Evolutionary conservation across 2,797 vertebrate species (phyloP), one percentile per base, ranked within the genome.

Genomic region (Enteromius paludinosus): DNA sequence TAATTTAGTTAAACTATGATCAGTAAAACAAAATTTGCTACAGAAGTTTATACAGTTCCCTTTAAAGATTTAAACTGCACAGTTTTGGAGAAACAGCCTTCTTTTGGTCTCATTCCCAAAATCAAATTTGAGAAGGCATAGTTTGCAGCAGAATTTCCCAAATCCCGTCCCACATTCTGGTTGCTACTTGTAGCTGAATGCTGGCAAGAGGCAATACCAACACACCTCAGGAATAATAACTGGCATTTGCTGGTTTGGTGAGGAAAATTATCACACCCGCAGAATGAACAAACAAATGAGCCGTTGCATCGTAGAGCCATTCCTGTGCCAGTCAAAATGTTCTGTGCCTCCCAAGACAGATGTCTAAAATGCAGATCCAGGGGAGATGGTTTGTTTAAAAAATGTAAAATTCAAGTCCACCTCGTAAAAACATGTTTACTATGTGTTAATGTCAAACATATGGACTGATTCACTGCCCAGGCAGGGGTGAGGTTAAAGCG

Each of bases 391-490:
- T 75, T 75, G 45, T 82, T 82, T 82, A 5, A 76, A 68, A 75
- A 75, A 75, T 66, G 18, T 75, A 33, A 82, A 75, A 82, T 41
- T 56, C 47, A 66, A 75, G 61, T 75, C 45, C 80, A 82, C 61
- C 15, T 82, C 23, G 8, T 82, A 75, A 82, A 82, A 75, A 66
- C 3, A 82, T 72, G 80, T 66, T 82, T 82, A 75, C 47, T 76
- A 45, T 69, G 72, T 82, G 81, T 59, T 82, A 69, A 76, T 76
- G 62, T 82, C 49, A 56, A 76, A 69, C 81, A 82, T 23, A 82
- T 65, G 47, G 35, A 75, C 23, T 52, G 71, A 75, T 66, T 82
- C 49, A 66, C 47, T 76, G 64, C 61, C 72, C 45, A 54, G 72
- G n/a, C 62, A 28, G 62, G 47, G 62, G 35, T 25, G 61, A 68